phyloP scores from a whole-genome alignment of 2,888 invertebrate genomes.

The Coenonympha arcania region DNA sequence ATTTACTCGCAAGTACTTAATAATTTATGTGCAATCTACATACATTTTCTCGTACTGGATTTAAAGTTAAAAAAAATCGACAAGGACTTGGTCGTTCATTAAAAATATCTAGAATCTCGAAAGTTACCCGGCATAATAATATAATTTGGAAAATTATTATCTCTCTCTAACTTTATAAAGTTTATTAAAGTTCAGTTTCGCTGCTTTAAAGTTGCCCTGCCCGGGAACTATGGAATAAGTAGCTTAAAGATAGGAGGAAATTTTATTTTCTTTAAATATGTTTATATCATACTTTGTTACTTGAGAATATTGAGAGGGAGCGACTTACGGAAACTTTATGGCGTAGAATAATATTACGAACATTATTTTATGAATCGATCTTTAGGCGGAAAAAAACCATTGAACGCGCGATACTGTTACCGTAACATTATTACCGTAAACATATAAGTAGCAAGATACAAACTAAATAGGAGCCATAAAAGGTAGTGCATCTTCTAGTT shows the following conservation, averaged over 20 bases:
- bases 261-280: constrained; percentile 11
- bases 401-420: too few relatives aligned
- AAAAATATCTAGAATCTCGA: constrained; percentile 41
- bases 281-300: constrained; percentile 1
- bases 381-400: too few relatives aligned
- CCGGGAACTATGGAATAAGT: constrained; percentile 5
- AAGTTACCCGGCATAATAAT: constrained; percentile 41
- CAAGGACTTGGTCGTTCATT: constrained; percentile 38
- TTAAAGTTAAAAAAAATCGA: constrained; percentile 31
- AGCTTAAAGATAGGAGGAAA: constrained; percentile 10
- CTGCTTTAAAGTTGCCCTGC: constrained; percentile 16
- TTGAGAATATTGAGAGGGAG: background rate
- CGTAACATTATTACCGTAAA: too few relatives aligned
- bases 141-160: constrained; percentile 47
- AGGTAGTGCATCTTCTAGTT: too few relatives aligned
- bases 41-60: constrained; percentile 20
- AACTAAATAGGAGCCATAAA: too few relatives aligned
- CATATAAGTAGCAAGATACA: too few relatives aligned
- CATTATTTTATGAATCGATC: too few relatives aligned
- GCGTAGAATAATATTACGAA: too few relatives aligned
- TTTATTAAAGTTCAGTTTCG: constrained; percentile 17
- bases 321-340: background rate
- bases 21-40: too few relatives aligned
- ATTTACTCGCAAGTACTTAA: too few relatives aligned
- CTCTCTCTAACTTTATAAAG: constrained; percentile 21